These are phyloP conservation scores for Oenanthe oenanthe DNA, from an alignment of 2,113 vertebrate genomes.

Conservation along the genomic window DNA sequence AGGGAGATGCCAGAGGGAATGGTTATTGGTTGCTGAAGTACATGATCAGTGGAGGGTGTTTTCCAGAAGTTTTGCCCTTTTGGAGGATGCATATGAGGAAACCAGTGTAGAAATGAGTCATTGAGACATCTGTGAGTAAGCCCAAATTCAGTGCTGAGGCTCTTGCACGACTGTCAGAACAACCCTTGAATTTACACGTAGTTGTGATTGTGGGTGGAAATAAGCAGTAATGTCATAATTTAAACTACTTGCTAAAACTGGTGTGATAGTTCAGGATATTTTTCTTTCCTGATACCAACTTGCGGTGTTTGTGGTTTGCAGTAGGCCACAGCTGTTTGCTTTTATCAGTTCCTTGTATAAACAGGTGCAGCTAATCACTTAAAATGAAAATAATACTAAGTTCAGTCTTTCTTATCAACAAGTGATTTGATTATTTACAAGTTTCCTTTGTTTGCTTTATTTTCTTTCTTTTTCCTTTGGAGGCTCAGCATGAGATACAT, in stretches of 20 bases:
- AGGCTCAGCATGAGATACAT: background rate
- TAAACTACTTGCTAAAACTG: background rate
- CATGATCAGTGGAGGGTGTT: background rate
- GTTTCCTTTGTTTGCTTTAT: background rate
- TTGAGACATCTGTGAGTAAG: background rate
- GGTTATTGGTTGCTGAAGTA: background rate
- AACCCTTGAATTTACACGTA: background rate
- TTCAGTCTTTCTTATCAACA: background rate
- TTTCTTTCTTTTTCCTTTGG: background rate
- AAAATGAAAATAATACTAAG: background rate
- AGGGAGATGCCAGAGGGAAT: background rate
- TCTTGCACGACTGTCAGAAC: background rate
- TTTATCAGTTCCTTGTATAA: background rate
- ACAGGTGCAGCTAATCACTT: background rate
- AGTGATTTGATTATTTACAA: background rate
- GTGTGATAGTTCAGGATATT: background rate
- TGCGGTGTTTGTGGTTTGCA: background rate
- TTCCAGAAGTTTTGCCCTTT: background rate
- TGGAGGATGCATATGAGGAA: background rate
- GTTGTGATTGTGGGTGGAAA: background rate
- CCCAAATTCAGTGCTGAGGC: background rate
- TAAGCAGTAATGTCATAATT: background rate
- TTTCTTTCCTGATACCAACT: background rate
- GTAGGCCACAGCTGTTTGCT: background rate
- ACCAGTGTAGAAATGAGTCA: background rate